Base-by-base conservation (phyloP, 2,888 invertebrate species). In the Parnassius mnemosyne region DNA sequence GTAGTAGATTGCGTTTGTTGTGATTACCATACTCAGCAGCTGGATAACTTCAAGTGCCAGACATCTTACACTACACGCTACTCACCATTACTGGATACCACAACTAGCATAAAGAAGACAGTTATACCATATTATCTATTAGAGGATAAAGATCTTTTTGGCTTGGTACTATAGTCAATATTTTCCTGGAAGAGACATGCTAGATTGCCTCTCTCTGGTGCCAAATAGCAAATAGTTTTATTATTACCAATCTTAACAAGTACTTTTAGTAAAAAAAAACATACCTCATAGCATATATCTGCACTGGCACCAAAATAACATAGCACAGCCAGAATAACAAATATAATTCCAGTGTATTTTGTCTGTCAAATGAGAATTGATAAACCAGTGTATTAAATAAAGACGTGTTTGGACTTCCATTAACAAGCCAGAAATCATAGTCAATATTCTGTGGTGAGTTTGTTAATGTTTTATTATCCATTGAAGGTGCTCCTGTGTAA, bases 291-390 rank as follows among this genome's bases (percentile, higher is more conserved):
- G 98, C 98, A 87, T 98, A 98, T 65, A 97, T 93, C 89, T 98
- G 98, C 71, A 98, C 93, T 41, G 97, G 97, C 68, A 98, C 93
- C 60, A 98, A 89, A 61, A 97, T 94, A 73, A 96, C 93, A 82
- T 98, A 98, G 75, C 96, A 96, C 62, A 96, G 81, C 91, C 97
- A 95, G 81, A 98, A 98, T 53, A 97, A 92, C 66, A 98, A 91
- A 89, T 98, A 98, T 72, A 98, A 93, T 85, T 98, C 98, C 62
- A 97, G 92, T 10, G 98, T 96, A 82, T 98, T 97, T 85, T 98
- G 98, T 79, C 96, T 94, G 80, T 99, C 99, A 88, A 98, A 99
- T 0, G 98, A 98, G 84, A 99, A 99, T 83, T 99, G 98, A 88
- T 97, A 98, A 63, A 97, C 94, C 74, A 99, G 93, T 63, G 96